These are phyloP conservation scores for Adoxophyes honmai DNA, from an alignment of 1,140 invertebrate genomes.

Conservation along the genomic window DNA sequence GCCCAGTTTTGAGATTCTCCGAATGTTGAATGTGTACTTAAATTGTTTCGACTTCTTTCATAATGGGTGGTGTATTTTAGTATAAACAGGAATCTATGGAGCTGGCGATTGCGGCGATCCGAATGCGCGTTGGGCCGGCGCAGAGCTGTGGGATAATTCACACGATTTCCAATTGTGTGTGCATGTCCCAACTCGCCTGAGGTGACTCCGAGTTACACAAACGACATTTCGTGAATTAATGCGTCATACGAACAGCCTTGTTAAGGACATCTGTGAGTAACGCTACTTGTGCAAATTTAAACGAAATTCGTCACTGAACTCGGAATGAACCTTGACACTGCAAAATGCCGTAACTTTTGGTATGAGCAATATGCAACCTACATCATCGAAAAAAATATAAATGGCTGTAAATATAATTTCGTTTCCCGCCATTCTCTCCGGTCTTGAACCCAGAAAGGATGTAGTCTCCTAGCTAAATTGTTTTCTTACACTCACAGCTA, in stretches of 20 bases:
- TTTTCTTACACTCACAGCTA: too few species aligned
- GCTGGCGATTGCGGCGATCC: too few species aligned
- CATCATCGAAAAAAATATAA: too few species aligned
- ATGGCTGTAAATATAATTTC: too few species aligned
- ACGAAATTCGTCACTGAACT: background rate
- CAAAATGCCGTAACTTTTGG: too few species aligned
- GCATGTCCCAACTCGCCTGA: background rate
- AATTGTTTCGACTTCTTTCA: conserved; percentile 1
- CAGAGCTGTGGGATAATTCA: conserved; percentile 8
- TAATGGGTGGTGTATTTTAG: conserved; percentile 8
- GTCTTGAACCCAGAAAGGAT: too few species aligned
- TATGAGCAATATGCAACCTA: too few species aligned
- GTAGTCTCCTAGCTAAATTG: too few species aligned
- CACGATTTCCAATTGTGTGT: conserved; percentile 10
- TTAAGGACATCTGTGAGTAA: conserved; percentile 2
- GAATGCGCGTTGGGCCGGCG: background rate
- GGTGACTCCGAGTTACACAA: conserved; percentile 5
- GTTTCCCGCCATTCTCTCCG: too few species aligned
- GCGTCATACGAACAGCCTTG: background rate
- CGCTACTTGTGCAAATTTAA: background rate
- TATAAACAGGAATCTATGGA: background rate
- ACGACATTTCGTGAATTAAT: background rate
- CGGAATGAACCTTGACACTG: too few species aligned
- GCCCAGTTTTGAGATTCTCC: conserved; percentile 44
- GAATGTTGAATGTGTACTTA: conserved; percentile 34